Percentiles rank a stretch among this genome's conserved stretches.
phyloP scores from a whole-genome alignment of 2,113 vertebrate species.

The Varanus salvator region DNA sequence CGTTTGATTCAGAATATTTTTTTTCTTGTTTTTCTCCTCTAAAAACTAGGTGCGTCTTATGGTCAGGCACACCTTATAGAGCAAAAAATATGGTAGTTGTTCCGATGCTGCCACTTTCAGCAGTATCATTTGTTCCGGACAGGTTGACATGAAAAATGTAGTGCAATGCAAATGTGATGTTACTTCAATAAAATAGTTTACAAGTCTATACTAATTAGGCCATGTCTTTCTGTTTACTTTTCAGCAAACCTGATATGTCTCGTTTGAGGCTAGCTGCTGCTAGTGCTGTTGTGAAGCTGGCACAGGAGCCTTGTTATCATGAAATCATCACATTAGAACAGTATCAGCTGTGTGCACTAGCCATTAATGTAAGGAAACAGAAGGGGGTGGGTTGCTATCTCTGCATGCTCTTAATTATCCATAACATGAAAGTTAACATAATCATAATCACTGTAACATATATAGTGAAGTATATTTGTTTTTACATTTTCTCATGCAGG shows the following conservation, averaged over 20 bases:
- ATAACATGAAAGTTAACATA: neutral
- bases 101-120: neutral
- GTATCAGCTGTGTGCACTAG: slow-evolving; percentile 95
- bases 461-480: accelerated
- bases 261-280: slow-evolving; percentile 93
- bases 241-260: slow-evolving; percentile 98
- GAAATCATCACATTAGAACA: slow-evolving; percentile 99
- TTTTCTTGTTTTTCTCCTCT: too few species aligned
- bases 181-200: neutral
- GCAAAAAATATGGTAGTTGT: too few species aligned
- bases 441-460: neutral
- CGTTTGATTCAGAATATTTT: too few species aligned
- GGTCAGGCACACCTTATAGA: too few species aligned
- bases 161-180: neutral
- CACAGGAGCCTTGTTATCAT: slow-evolving; percentile 98
- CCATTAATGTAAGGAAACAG: slow-evolving; percentile 91
- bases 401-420: neutral
- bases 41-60: too few species aligned
- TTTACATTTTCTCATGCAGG: neutral
- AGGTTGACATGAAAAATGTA: neutral
- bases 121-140: neutral
- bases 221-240: slow-evolving; percentile 65
- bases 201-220: slow-evolving; percentile 14
- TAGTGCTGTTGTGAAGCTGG: slow-evolving; percentile 93
- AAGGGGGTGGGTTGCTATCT: neutral